Percentiles rank a stretch among this genome's conserved stretches.
Conservation (phyloP, 1,140 invertebrate species). For the Zeugodacus cucurbitae region DNA sequence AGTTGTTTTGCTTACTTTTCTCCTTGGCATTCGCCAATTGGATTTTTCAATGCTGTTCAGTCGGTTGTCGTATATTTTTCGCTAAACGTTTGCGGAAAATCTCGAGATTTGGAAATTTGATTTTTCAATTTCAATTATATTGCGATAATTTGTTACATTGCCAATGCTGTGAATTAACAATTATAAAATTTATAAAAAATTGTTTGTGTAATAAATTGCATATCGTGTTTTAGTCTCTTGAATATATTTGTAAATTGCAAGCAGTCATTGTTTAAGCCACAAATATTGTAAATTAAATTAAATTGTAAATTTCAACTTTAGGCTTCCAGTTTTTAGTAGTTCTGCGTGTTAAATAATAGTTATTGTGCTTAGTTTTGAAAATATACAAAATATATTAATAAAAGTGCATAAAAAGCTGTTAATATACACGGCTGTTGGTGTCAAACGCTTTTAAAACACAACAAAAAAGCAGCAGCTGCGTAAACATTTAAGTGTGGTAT, state of each 20-base stretch:
- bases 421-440: neutral
- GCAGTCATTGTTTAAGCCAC: neutral
- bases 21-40: conserved; percentile 33
- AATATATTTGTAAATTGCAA: neutral
- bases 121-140: neutral
- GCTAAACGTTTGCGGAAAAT: neutral
- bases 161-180: neutral
- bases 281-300: neutral
- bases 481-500: neutral
- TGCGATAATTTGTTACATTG: too few relatives aligned
- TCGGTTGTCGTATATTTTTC: neutral
- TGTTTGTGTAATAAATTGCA: too few relatives aligned
- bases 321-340: conserved; percentile 10
- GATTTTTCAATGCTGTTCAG: conserved; percentile 17
- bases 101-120: neutral
- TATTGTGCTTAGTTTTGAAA: neutral
- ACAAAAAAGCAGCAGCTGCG: neutral
- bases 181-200: too few relatives aligned
- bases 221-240: too few relatives aligned
- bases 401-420: neutral
- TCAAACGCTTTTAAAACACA: neutral
- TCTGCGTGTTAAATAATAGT: neutral
- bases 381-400: neutral
- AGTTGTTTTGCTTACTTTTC: conserved; percentile 6
- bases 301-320: neutral